Percentiles rank a stretch among this genome's conserved stretches.
Evolutionary conservation across 2,888 invertebrate genomes (phyloP).

Genomic region (Pachliopta kotzebuea): DNA sequence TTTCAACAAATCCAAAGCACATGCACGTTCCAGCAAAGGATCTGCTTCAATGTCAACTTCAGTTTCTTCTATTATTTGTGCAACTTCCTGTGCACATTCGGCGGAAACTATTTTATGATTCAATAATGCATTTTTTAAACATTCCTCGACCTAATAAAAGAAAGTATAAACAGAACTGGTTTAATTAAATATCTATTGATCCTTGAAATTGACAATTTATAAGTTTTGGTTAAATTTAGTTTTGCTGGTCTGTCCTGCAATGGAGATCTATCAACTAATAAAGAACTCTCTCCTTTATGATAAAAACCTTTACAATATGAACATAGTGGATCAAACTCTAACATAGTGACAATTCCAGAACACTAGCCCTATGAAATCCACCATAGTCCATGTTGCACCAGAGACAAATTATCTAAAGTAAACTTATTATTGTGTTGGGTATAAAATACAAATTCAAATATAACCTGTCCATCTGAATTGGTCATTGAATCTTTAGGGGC

Average conservation of each 20-base stretch:
- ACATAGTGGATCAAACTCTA: no score
- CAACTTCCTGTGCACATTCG: slow-evolving; percentile 91
- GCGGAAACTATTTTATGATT: slow-evolving; percentile 86
- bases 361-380: no score
- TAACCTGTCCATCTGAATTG: slow-evolving; percentile 72
- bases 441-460: not conserved
- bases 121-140: slow-evolving; percentile 91
- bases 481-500: slow-evolving; percentile 66
- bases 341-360: no score
- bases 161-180: slow-evolving; percentile 26
- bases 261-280: no score
- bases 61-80: slow-evolving; percentile 92
- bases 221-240: not conserved
- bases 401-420: no score
- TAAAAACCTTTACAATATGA: no score
- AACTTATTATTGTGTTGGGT: not conserved
- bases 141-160: slow-evolving; percentile 89
- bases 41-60: slow-evolving; percentile 97
- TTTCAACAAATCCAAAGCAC: slow-evolving; percentile 90
- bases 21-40: slow-evolving; percentile 93
- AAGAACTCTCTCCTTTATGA: no score
- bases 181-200: not conserved
- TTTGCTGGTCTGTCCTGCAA: no score
- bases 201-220: not conserved
- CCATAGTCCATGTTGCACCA: no score